Conservation (phyloP, 2,113 vertebrate species). For the Megaptera novaeangliae region DNA sequence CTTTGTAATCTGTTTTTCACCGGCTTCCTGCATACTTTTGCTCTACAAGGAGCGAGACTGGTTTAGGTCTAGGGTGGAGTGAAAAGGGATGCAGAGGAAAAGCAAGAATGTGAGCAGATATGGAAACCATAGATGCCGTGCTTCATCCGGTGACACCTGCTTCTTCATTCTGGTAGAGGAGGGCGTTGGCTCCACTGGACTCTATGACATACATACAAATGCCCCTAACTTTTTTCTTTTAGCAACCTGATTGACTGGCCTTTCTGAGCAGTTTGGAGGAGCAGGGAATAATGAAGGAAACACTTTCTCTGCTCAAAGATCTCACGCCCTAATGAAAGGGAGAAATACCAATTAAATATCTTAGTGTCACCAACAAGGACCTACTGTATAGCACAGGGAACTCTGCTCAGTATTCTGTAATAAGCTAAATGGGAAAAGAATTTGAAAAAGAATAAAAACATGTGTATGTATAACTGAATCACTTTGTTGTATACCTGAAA, state of each 20-base stretch:
- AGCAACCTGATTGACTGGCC: background rate
- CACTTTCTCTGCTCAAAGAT: background rate
- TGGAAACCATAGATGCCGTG: background rate
- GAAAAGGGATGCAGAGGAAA: background rate
- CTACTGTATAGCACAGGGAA: background rate
- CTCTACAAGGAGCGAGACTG: background rate
- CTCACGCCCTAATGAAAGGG: background rate
- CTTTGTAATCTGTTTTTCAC: background rate
- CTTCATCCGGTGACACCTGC: background rate
- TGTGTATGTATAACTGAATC: background rate
- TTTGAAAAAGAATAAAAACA: background rate
- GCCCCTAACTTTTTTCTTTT: background rate
- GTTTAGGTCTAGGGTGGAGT: background rate
- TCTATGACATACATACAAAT: background rate
- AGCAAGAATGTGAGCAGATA: background rate
- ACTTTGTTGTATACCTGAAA: background rate
- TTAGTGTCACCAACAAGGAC: background rate
- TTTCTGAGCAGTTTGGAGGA: background rate
- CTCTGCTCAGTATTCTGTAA: background rate
- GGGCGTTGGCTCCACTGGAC: background rate
- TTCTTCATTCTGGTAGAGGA: background rate
- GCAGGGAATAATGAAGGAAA: background rate
- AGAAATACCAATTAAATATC: background rate
- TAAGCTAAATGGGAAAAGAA: background rate
- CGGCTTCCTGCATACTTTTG: background rate